A percentile compares a stretch with the other conserved stretches of the same genome.
Conservation (phyloP, 2,797 vertebrate genomes). For the Antrozous pallidus region DNA sequence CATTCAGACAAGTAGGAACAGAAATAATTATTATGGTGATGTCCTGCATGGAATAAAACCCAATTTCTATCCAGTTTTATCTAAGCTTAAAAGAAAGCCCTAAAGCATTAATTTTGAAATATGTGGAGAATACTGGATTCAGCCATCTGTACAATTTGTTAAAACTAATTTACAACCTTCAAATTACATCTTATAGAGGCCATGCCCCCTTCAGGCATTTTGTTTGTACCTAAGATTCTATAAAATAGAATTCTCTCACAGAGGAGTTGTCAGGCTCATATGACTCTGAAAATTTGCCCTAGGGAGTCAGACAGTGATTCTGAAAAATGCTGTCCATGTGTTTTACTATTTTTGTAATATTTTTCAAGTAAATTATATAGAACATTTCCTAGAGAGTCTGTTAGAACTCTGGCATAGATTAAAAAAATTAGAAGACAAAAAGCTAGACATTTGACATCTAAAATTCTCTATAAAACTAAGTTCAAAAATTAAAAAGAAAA, state of each 20-base stretch:
- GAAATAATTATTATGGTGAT: constrained; percentile 27
- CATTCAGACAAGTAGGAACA: constrained; percentile 6
- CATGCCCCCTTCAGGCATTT: constrained; percentile 20
- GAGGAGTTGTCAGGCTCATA: not conserved
- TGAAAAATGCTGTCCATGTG: constrained; percentile 7
- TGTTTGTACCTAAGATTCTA: not conserved
- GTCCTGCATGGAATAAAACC: not conserved
- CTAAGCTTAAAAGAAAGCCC: constrained; percentile 55
- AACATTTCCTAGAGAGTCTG: not conserved
- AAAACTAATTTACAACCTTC: constrained; percentile 60
- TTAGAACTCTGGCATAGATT: not conserved
- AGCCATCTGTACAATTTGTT: constrained; percentile 30
- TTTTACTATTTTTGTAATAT: constrained; percentile 42
- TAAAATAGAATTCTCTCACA: not conserved
- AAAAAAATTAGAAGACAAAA: not conserved
- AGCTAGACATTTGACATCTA: not conserved
- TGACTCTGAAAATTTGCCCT: constrained; percentile 9
- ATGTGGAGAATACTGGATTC: constrained; percentile 2
- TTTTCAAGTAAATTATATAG: constrained; percentile 28
- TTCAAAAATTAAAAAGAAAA: not conserved
- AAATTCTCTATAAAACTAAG: not conserved
- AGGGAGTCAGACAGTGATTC: not conserved
- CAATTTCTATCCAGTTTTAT: not conserved
- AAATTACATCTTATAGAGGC: constrained; percentile 29
- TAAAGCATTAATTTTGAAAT: constrained; percentile 59